phyloP scores from a whole-genome alignment of 1,140 invertebrate genomes.

The Dysdera silvatica region DNA sequence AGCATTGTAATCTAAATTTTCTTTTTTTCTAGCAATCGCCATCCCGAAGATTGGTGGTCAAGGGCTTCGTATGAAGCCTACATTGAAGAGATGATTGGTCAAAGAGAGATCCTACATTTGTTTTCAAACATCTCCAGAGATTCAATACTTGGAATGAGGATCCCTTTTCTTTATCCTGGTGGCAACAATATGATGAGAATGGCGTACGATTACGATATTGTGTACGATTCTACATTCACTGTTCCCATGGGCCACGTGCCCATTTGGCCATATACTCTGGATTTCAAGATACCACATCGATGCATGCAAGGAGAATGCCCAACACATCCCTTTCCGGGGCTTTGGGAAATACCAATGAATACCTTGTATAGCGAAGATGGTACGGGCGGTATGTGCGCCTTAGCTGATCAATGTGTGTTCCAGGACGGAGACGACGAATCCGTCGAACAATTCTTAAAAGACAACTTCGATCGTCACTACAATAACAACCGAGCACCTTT shows the following conservation, averaged over 20 bases:
- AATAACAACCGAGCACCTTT: constrained; percentile 62
- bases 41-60: constrained; percentile 57
- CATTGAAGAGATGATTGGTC: constrained; percentile 93
- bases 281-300: constrained; percentile 82
- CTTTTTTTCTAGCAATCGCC: constrained; percentile 51
- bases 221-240: constrained; percentile 89
- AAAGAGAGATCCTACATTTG: constrained; percentile 67
- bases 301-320: constrained; percentile 60
- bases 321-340: constrained; percentile 78
- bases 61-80: constrained; percentile 81
- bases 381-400: constrained; percentile 84
- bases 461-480: constrained; percentile 67
- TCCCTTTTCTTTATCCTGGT: constrained; percentile 80
- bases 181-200: constrained; percentile 93
- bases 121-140: constrained; percentile 82
- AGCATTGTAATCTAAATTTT: neutral
- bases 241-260: constrained; percentile 69
- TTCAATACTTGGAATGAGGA: constrained; percentile 54
- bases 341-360: constrained; percentile 91
- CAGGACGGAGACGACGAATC: constrained; percentile 68
- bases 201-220: constrained; percentile 77
- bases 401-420: constrained; percentile 85
- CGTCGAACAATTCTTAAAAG: constrained; percentile 80
- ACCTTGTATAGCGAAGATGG: constrained; percentile 79
- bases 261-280: constrained; percentile 91